Conservation (phyloP, 2,113 vertebrate species). For the Archilochus colubris region DNA sequence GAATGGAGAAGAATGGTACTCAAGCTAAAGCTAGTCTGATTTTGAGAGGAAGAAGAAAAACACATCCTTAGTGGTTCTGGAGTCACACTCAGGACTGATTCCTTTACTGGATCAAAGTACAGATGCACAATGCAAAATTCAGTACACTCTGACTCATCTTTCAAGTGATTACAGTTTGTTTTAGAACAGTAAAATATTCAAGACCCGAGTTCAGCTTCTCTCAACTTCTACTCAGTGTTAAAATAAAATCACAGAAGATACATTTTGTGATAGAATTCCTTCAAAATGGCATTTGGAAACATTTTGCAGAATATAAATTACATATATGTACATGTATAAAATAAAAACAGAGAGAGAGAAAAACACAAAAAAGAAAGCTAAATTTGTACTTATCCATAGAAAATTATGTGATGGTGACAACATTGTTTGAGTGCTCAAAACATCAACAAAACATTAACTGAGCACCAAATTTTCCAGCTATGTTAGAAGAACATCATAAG, state of each 20-base stretch:
- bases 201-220: neutral
- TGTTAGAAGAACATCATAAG: neutral
- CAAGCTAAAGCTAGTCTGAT: neutral
- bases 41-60: neutral
- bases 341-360: neutral
- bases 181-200: neutral
- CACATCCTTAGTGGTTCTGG: neutral
- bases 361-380: neutral
- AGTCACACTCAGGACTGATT: neutral
- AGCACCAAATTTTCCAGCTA: neutral
- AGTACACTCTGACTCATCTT: neutral
- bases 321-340: neutral
- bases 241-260: neutral
- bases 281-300: neutral
- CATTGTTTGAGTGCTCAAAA: neutral
- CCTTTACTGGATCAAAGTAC: neutral
- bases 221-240: neutral
- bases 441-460: neutral
- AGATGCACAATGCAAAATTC: neutral
- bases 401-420: neutral
- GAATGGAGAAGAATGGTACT: neutral
- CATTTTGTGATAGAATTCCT: neutral
- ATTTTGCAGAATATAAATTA: slow-evolving; percentile 26
- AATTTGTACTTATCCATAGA: neutral
- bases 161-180: neutral